These are phyloP conservation scores for Stictocephala bisonia DNA, from an alignment of 2,888 invertebrate species.

Conservation along the genomic window DNA sequence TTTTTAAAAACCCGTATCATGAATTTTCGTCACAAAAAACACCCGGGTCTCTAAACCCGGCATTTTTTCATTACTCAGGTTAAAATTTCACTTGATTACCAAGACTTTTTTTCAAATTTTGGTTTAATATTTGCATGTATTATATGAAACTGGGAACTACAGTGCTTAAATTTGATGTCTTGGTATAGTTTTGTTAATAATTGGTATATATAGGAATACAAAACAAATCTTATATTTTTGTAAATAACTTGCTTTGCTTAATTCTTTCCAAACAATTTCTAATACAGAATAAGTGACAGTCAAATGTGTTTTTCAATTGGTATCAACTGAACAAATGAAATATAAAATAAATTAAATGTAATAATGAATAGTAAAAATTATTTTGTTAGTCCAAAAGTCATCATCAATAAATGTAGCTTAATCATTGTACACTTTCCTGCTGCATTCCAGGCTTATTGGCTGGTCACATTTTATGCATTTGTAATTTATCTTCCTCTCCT, in stretches of 20 bases:
- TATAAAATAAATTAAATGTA: too few species aligned
- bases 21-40: neutral
- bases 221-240: neutral
- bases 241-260: neutral
- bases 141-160: too few species aligned
- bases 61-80: neutral
- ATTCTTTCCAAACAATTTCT: conserved; percentile 16
- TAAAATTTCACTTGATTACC: neutral
- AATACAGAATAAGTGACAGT: neutral
- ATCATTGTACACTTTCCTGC: conserved; percentile 21
- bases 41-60: neutral
- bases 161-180: too few species aligned
- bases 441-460: conserved; percentile 6
- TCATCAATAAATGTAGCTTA: neutral
- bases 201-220: neutral
- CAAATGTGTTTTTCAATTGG: neutral
- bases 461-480: conserved; percentile 19
- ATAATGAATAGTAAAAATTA: too few species aligned
- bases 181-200: conserved; percentile 17
- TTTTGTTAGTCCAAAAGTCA: conserved; percentile 19
- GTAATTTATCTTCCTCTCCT: conserved; percentile 15
- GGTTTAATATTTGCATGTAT: too few species aligned
- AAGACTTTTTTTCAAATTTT: neutral
- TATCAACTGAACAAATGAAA: neutral
- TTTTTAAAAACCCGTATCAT: too few species aligned